Percentiles rank a stretch among this genome's conserved stretches.
These are phyloP conservation scores for Lacerta viridis DNA, from an alignment of 2,797 vertebrate genomes.

Conservation along the genomic window DNA sequence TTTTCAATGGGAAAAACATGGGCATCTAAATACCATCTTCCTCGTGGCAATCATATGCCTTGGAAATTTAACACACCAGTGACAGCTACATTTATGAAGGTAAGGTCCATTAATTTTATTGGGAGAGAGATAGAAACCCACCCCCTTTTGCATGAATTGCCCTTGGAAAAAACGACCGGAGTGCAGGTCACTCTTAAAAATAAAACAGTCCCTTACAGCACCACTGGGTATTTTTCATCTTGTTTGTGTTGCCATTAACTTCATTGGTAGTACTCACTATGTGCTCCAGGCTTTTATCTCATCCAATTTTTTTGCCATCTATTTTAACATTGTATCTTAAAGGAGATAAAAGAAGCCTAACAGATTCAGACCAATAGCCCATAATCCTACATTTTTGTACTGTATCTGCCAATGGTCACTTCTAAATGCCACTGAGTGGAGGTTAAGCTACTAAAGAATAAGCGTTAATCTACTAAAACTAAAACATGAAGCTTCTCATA, in stretches of 20 bases:
- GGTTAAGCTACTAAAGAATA: background rate
- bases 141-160: background rate
- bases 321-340: slow-evolving; percentile 20
- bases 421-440: background rate
- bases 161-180: background rate
- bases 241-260: slow-evolving; percentile 16
- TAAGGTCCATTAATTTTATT: slow-evolving; percentile 17
- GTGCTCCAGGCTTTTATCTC: slow-evolving; percentile 2
- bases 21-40: slow-evolving; percentile 23
- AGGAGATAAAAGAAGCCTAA: background rate
- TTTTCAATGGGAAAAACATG: slow-evolving; percentile 13
- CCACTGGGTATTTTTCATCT: background rate
- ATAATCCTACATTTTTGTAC: background rate
- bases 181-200: slow-evolving; percentile 4
- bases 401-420: background rate
- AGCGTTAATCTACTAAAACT: background rate
- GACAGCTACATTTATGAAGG: slow-evolving; percentile 20
- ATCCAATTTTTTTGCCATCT: slow-evolving; percentile 2
- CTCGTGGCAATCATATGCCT: background rate
- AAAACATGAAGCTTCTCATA: background rate
- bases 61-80: slow-evolving; percentile 1
- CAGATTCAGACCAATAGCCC: background rate
- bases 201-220: background rate
- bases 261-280: background rate
- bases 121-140: background rate